These are phyloP conservation scores for Heteractis magnifica DNA, from an alignment of 92 coral and sea anemone species.

Conservation along the genomic window DNA sequence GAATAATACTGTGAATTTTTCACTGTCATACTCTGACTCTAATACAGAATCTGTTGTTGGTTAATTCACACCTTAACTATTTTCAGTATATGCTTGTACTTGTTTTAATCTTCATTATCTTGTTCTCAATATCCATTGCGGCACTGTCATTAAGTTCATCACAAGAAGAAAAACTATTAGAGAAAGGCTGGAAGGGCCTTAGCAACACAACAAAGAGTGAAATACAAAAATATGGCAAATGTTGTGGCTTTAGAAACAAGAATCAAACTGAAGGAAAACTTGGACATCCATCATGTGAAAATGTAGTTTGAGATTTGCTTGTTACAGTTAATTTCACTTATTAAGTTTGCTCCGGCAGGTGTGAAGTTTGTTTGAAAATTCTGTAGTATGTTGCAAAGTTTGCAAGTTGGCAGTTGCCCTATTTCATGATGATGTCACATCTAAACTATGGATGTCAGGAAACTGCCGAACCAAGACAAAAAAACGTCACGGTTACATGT, in stretches of 20 bases:
- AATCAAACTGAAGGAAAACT: background rate
- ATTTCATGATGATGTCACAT: too few relatives aligned
- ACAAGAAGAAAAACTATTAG: conserved; percentile 57
- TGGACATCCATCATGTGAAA: conserved; percentile 49
- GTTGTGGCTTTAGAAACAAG: conserved; percentile 83
- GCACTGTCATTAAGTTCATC: conserved; percentile 74
- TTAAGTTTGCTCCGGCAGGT: too few relatives aligned
- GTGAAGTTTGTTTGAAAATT: background rate
- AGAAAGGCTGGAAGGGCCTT: conserved; percentile 69
- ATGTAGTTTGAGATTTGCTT: conserved; percentile 10
- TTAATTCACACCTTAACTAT: conserved; percentile 55
- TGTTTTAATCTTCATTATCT: conserved; percentile 76
- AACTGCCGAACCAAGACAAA: too few relatives aligned
- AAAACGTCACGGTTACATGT: too few relatives aligned
- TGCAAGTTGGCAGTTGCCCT: too few relatives aligned
- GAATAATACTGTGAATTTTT: too few relatives aligned
- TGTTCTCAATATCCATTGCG: conserved; percentile 90
- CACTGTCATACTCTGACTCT: background rate
- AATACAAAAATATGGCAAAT: conserved; percentile 61
- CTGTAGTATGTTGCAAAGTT: too few relatives aligned
- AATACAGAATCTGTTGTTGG: background rate
- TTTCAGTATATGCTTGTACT: conserved; percentile 84
- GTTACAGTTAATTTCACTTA: background rate
- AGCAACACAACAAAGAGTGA: conserved; percentile 55
- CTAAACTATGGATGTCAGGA: too few relatives aligned